Conservation (phyloP, 2,113 vertebrate genomes). For the Corythaixoides concolor region DNA sequence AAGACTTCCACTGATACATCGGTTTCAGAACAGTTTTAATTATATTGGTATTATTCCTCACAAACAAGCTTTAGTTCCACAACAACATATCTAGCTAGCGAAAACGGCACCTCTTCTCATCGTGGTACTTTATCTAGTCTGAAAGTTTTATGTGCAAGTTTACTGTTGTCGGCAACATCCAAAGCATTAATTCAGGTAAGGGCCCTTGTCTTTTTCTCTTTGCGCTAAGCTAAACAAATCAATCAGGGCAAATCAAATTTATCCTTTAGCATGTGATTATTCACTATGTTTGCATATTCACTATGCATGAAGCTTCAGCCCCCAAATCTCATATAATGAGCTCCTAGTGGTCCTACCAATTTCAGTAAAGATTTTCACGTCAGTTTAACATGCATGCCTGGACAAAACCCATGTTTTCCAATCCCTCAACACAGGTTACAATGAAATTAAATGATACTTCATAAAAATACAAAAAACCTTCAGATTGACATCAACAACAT, state of each 20-base stretch:
- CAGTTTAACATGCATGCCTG: background rate
- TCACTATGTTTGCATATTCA: background rate
- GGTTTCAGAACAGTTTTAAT: background rate
- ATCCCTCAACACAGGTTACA: background rate
- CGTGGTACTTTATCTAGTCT: background rate
- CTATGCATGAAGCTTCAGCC: background rate
- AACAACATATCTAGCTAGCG: background rate
- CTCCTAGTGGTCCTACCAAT: background rate
- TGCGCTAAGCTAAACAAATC: background rate
- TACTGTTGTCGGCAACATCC: background rate
- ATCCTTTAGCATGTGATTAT: background rate
- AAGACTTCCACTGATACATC: background rate
- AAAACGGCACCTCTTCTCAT: background rate
- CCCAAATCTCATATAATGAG: background rate
- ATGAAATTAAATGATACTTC: constrained; percentile 16
- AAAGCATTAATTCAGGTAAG: background rate
- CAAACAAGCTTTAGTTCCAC: background rate
- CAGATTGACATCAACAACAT: background rate
- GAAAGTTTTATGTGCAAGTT: background rate
- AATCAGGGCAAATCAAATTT: background rate
- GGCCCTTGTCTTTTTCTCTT: background rate
- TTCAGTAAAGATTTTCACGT: background rate
- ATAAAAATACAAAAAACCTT: constrained; percentile 20
- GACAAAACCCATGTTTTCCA: background rate
- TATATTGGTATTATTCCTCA: background rate